Percentiles rank a stretch among this genome's conserved stretches.
phyloP scores from a whole-genome alignment of 2,888 invertebrate species.

The Molorchus minor region DNA sequence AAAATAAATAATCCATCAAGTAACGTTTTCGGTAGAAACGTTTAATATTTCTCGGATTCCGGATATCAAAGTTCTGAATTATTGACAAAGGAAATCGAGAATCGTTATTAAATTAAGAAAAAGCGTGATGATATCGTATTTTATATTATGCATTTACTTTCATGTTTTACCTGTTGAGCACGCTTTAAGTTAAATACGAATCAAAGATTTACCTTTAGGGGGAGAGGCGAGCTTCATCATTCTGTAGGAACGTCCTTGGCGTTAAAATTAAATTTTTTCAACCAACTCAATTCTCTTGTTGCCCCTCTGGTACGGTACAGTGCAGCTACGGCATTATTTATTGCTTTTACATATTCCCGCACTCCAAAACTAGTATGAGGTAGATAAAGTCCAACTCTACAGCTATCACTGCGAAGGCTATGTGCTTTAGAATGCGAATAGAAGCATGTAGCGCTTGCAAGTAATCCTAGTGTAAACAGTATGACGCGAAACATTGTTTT shows the following conservation, averaged over 20 bases:
- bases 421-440: slow-evolving; percentile 45
- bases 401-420: slow-evolving; percentile 46
- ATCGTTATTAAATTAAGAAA: too few relatives aligned
- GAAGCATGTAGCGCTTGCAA: slow-evolving; percentile 44
- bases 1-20: too few relatives aligned
- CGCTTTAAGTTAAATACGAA: background rate
- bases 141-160: too few relatives aligned
- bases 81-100: too few relatives aligned
- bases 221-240: slow-evolving; percentile 78
- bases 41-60: too few relatives aligned
- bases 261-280: slow-evolving; percentile 72
- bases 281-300: slow-evolving; percentile 67
- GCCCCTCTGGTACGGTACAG: slow-evolving; percentile 68
- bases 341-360: slow-evolving; percentile 73
- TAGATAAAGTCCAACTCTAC: slow-evolving; percentile 69
- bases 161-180: background rate
- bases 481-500: slow-evolving; percentile 46
- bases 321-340: slow-evolving; percentile 70
- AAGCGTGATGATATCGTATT: too few relatives aligned
- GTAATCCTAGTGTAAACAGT: slow-evolving; percentile 43
- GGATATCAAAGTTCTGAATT: too few relatives aligned
- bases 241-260: slow-evolving; percentile 70
- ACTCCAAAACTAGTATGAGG: slow-evolving; percentile 72
- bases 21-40: too few relatives aligned
- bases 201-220: slow-evolving; percentile 71